phyloP scores from a whole-genome alignment of 2,113 vertebrate species.

The Phaethornis superciliosus region DNA sequence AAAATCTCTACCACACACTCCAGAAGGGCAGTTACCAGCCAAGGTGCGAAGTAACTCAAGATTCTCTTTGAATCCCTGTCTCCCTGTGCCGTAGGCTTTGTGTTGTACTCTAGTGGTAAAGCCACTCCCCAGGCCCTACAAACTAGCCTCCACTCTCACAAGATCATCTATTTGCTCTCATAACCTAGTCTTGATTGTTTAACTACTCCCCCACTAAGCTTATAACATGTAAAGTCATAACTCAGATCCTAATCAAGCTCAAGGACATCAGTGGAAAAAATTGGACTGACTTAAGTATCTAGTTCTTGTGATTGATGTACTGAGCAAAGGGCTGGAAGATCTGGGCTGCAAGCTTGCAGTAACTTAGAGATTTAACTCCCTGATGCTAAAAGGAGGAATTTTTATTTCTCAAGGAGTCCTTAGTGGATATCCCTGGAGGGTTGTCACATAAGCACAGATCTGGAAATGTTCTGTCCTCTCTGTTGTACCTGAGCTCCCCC shows the following conservation, averaged over 20 bases:
- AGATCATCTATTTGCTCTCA: neutral
- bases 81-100: neutral
- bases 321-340: neutral
- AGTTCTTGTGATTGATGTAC: neutral
- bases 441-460: neutral
- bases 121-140: neutral
- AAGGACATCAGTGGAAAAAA: constrained; percentile 5
- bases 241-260: constrained; percentile 29
- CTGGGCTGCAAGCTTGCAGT: neutral
- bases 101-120: neutral
- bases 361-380: neutral
- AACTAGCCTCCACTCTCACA: neutral
- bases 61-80: neutral
- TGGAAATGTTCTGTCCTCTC: neutral
- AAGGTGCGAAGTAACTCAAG: neutral
- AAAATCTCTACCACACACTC: neutral
- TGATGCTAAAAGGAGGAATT: neutral
- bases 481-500: neutral
- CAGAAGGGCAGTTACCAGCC: neutral
- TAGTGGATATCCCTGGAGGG: neutral
- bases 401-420: neutral
- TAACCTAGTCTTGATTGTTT: neutral
- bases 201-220: neutral
- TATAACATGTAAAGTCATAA: neutral
- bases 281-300: neutral